Conservation (phyloP, 2,113 vertebrate genomes). For the Hyaena hyaena region DNA sequence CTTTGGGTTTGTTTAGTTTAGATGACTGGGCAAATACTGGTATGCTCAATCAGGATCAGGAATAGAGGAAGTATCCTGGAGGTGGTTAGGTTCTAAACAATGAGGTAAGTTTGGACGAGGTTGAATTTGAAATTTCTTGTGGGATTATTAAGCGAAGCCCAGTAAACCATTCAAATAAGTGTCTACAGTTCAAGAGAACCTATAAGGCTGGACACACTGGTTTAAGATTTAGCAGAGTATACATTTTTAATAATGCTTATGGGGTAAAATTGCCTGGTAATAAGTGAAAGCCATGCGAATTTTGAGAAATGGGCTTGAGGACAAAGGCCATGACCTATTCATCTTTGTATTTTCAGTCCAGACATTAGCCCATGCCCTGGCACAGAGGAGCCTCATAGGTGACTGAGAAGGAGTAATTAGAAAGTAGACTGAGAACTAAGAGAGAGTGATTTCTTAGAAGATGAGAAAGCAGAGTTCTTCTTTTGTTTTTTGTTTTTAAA, state of each 20-base stretch:
- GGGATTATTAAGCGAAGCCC: neutral
- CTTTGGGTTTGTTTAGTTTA: neutral
- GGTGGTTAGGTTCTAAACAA: neutral
- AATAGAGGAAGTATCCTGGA: neutral
- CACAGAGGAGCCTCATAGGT: neutral
- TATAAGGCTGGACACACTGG: neutral
- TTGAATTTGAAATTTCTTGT: neutral
- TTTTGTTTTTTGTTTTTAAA: no score
- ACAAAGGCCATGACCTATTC: neutral
- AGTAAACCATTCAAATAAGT: neutral
- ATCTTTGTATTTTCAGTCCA: neutral
- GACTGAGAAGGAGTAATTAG: neutral
- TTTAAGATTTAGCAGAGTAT: slow-evolving; percentile 9
- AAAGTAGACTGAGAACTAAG: neutral
- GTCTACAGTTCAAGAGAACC: neutral
- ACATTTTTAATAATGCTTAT: slow-evolving; percentile 31
- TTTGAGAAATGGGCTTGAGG: neutral
- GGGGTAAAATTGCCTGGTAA: neutral
- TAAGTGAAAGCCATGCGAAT: neutral
- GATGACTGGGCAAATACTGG: neutral
- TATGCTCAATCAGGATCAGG: neutral
- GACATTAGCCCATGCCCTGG: neutral
- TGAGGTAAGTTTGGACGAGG: neutral
- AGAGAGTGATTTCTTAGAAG: neutral
- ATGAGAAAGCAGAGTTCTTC: neutral